Evolutionary conservation across 2,888 invertebrate species (phyloP), one percentile per base, ranked within the genome.

Genomic region (Ormyrus rosae): DNA sequence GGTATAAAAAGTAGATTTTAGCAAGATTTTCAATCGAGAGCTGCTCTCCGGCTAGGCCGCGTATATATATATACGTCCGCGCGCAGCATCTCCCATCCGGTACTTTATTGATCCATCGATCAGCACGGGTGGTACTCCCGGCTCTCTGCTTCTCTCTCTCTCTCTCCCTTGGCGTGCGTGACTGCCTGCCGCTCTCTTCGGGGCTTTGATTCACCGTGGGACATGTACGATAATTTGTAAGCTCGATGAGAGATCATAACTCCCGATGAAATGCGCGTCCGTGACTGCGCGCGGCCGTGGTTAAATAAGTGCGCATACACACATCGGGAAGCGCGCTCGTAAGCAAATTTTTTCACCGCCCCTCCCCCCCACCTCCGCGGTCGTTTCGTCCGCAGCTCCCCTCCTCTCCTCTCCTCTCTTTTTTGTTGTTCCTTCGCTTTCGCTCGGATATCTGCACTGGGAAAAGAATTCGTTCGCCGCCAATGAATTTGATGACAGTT

Each of bases 41-140:
- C 13, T 46, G 34, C 34, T 4, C 34, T 4, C 34, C 34, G 34
- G 4, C 34, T 34, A 34, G 34, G 34, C 34, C 2, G 34, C 34
- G 34, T 34, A 34, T 34, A 34, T 34, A 34, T 34, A 2, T 4
- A 34, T 3, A 13, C 13, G 13, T 34, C 34, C 34, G 45, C 69
- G 61, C 81, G 64, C n/a, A 53, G 56, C 53, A 67, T 70, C 13
- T 65, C 63, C 78, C 83, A 77, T 79, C 81, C 63, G 81, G 76
- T 78, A 77, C 69, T 82, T 82, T 80, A 82, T 80, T 77, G 80
- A 80, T 87, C 85, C 85, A 87, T 87, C 86, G 86, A 88, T 88
- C 87, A 86, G 82, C 84, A 83, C 83, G 82, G 79, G 82, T 78
- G 80, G 82, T 83, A 84, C 81, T 83, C 83, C 80, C 19, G 13